Base-by-base conservation (phyloP, 2,113 vertebrate species). In the Pangasianodon hypophthalmus region DNA sequence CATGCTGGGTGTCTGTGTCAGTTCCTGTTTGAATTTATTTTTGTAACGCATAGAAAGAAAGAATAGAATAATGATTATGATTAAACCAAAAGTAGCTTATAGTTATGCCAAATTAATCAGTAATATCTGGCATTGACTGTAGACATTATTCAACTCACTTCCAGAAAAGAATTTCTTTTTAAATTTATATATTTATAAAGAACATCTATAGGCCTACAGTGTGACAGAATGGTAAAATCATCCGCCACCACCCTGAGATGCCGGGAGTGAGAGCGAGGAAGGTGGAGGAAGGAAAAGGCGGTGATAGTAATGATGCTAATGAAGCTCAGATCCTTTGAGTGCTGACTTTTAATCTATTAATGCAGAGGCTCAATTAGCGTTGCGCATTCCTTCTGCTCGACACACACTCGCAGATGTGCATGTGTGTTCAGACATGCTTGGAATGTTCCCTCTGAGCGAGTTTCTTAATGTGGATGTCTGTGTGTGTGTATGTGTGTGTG, bases 361-460 rank as follows among this genome's bases (percentile, higher is more conserved):
- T 87, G 88, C 80, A 37, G 62, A 86, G 71, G 91, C 89, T 88
- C 83, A 88, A 92, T 91, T 92, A 91, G 84, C 86, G 86, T 84
- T 67, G 86, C 41, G 88, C 93, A 94, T 95, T 94, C 93, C 93
- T 94, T 93, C 92, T 90, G 87, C 94, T 92, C 89, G 83, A 91
- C 90, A n/a, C 89, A 86, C 88, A 85, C 84, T 90, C 52, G 18
- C 71, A 91, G 84, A 85, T 83, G 86, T 87, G 44, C 77, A 80
- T 69, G 90, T 92, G 91, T 94, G 94, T 95, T 94, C 87, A 91
- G 92, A 95, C 93, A 93, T 87, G 94, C 91, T 92, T 64, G 91
- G 93, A 93, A 92, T 94, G 92, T 89, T 93, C 86, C 77, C 87
- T 54, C 62, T 85, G 86, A 84, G 91, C 77, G 21, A 48, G 37